Evolutionary conservation across 92 coral and sea anemone species (phyloP), one percentile per base, ranked within the genome.

Genomic region (Palythoa heliodiscus): DNA sequence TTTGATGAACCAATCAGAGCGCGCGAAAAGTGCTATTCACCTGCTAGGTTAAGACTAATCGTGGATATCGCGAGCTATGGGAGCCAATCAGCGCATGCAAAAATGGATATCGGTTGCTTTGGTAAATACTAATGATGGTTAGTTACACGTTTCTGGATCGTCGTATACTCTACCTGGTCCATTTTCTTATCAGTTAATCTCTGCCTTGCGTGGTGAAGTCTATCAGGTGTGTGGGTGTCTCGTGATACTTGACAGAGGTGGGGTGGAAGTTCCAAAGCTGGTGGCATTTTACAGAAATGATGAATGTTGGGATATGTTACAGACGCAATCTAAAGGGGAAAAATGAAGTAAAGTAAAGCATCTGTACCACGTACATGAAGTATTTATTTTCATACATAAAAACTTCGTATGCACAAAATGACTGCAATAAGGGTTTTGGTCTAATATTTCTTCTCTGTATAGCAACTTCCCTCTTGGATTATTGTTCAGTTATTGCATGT

Each of bases 161-260:
- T 7, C 69, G 1, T 23, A 12, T 39, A 17, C n/a, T 43, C 58
- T 77, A 89, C 91, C 88, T 85, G 76, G 8, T 76, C 14, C 8
- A n/a, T 38, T 20, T 40, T 77, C 13, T 89, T 71, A 35, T 82
- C 90, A 58, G 22, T 4, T 2, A 71, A 39, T 40, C 91, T 92
- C 75, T 82, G 91, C 20, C 92, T 90, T 5, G 84, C 87, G 19
- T 52, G 67, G 73, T 63, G 83, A 73, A 88, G 87, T 66, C 88
- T 93, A 66, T 90, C 97, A 6, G 92, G 89, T 23, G 99, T 97
- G 86, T 97, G 99, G 75, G 89, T 89, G 70, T 94, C 99, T 78
- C 98, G 91, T 39, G 94, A 93, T 55, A 91, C 48, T 68, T 87
- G 91, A 69, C 94, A 84, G 47, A 97, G 78, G 70, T 91, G 90